These are phyloP conservation scores for Cephus pulcher DNA, from an alignment of 2,888 invertebrate species.

Conservation along the genomic window DNA sequence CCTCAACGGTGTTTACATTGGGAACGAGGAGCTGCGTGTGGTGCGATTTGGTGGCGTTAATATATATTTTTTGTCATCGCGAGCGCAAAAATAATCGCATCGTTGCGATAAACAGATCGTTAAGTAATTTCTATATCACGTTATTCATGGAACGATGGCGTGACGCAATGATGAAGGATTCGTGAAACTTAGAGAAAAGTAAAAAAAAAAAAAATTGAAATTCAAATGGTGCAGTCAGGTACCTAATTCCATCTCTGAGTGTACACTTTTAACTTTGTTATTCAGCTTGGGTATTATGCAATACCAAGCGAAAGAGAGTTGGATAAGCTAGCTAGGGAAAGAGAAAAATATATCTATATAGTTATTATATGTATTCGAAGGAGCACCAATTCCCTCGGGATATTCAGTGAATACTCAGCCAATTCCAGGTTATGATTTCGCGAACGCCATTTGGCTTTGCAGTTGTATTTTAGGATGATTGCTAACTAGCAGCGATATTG, in stretches of 20 bases:
- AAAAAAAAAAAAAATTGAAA: conserved; percentile 26
- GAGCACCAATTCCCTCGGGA: background rate
- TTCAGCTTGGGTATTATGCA: background rate
- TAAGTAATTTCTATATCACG: background rate
- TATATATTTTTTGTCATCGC: background rate
- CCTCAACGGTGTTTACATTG: background rate
- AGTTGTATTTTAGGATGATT: background rate
- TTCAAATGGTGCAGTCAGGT: conserved; percentile 51
- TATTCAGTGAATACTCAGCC: background rate
- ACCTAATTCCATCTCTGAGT: conserved; percentile 39
- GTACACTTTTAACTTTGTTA: background rate
- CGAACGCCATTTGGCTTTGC: background rate
- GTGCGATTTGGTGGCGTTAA: background rate
- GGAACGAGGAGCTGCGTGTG: background rate
- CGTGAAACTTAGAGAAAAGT: background rate
- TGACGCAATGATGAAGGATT: background rate
- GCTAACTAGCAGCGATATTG: background rate
- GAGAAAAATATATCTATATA: background rate
- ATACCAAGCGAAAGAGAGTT: background rate
- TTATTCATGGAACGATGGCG: background rate
- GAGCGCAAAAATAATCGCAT: background rate
- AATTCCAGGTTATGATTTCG: background rate
- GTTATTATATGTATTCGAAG: background rate
- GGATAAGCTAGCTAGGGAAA: background rate
- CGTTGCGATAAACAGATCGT: background rate